Base-by-base conservation (phyloP, 2,888 invertebrate genomes). In the Acholoe squamosa region DNA sequence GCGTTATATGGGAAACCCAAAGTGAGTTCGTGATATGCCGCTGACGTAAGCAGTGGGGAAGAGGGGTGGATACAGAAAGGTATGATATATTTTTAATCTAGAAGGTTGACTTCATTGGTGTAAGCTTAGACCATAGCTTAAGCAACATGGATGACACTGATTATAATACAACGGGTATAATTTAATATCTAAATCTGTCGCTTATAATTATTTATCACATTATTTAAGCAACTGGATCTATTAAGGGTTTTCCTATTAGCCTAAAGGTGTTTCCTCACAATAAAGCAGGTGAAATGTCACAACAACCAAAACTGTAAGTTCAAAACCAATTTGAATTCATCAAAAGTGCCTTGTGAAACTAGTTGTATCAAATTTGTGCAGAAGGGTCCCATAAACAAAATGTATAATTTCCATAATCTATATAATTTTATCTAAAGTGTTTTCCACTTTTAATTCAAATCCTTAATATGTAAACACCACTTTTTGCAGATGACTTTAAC, bases 1-100 rank as follows among this genome's bases (percentile, higher is more conserved):
- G 71, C 71, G 28, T 28, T 3, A 7, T 7, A 28, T 28, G 3
- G 71, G 71, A 25, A 71, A 25, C 31, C 71, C 71, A 5, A 61
- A 71, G 5, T 71, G 71, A 61, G 19, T 19, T 28, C 12, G 19
- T 71, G 71, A 1, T 28, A 71, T 28, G 71, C 71, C 71, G 28
- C 71, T 71, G 71, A 71, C 71, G 3, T 71, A 71, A 71, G 71
- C 71, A 71, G 71, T 28, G 71, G 71, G 71, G 71, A 28, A 3
- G 71, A 5, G 71, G 67, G n/a, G 12, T 67, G 19, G 28, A 71
- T 71, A 28, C 71, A 71, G 19, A 25, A 71, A 22, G 25, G 71
- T 14, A 71, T 28, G 16, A 71, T 71, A 25, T 25, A 71, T 71
- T 67, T n/a, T 71, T 71, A 71, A 71, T 71, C 25, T 14, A 71